Base-by-base conservation (phyloP, 2,888 invertebrate genomes). In the Eurytoma adleriae region DNA sequence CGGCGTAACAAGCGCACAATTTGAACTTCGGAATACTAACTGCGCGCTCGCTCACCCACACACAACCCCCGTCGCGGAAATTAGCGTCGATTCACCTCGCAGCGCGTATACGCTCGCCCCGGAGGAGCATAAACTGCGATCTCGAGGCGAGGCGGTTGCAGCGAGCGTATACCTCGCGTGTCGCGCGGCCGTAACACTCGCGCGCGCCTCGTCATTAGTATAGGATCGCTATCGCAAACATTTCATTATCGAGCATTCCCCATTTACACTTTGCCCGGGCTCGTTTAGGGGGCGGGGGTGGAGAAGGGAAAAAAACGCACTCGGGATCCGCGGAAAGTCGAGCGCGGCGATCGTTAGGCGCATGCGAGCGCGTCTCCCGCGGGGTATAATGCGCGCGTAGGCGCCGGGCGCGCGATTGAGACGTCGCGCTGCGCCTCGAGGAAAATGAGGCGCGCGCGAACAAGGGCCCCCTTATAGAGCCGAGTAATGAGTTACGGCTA, bases 171-270 rank as follows among this genome's bases (percentile, higher is more conserved):
- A 40, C 57, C 77, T 80, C 80, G 80, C 80, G 50, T 80, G 80
- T 77, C 73, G 59, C 77, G 16, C 56, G 66, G 52, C 56, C 54
- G 30, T 80, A 77, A 69, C 62, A 56, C 72, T 68, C 73, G 40
- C 14, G 61, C 61, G n/a, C 71, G 50, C n/a, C 12, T 73, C 78
- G 57, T 68, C 80, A 68, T 80, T 76, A 72, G 56, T 57, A 40
- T 30, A 14, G 52, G 73, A 80, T 80, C 69, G 52, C 77, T 73
- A 77, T 77, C 77, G 73, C 74, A 70, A 78, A 74, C 78, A 70
- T 81, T 74, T 78, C 66, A 70, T 81, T 74, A 78, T 73, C 78
- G 70, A 81, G 27, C 56, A 67, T 59, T 72, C 68, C 40, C 56
- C 48, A 40, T 68, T 67, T 68, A 62, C 66, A 57, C 75, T 52